phyloP scores from a whole-genome alignment of 2,888 invertebrate species.

The Halocaridina rubra region DNA sequence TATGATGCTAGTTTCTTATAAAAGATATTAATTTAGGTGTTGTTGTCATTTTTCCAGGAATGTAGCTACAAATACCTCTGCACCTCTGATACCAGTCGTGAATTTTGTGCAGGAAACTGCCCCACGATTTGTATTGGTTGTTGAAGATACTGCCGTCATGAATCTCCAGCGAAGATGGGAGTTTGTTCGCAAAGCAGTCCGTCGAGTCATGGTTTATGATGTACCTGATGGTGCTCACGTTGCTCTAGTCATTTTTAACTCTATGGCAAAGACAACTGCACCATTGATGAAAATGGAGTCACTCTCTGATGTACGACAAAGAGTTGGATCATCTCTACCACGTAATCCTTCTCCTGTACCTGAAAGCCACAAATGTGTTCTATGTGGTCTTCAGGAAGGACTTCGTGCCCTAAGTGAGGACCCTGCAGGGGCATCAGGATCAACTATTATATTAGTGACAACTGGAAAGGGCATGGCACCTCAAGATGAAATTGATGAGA shows the following conservation, averaged over 20 bases:
- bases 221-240: constrained; percentile 68
- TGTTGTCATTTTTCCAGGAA: constrained; percentile 24
- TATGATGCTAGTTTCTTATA: background rate
- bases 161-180: constrained; percentile 72
- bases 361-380: constrained; percentile 54
- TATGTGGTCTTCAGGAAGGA: constrained; percentile 58
- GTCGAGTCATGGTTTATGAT: constrained; percentile 74
- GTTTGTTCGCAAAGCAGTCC: constrained; percentile 73
- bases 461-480: constrained; percentile 48
- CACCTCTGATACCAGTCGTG: constrained; percentile 27
- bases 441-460: constrained; percentile 51
- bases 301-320: constrained; percentile 52
- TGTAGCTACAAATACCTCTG: background rate
- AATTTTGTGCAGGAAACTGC: constrained; percentile 45
- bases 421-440: constrained; percentile 15
- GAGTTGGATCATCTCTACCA: constrained; percentile 60
- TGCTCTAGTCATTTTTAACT: constrained; percentile 65
- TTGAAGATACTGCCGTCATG: constrained; percentile 62
- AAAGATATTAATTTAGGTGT: background rate
- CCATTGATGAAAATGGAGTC: constrained; percentile 54
- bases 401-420: constrained; percentile 31
- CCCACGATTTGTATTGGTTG: constrained; percentile 54
- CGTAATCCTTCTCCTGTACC: constrained; percentile 59
- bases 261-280: constrained; percentile 47
- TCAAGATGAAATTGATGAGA: constrained; percentile 41